Percentiles rank a stretch among this genome's conserved stretches.
Conservation (phyloP, 2,888 invertebrate genomes). For the Yponomeuta sedellus region DNA sequence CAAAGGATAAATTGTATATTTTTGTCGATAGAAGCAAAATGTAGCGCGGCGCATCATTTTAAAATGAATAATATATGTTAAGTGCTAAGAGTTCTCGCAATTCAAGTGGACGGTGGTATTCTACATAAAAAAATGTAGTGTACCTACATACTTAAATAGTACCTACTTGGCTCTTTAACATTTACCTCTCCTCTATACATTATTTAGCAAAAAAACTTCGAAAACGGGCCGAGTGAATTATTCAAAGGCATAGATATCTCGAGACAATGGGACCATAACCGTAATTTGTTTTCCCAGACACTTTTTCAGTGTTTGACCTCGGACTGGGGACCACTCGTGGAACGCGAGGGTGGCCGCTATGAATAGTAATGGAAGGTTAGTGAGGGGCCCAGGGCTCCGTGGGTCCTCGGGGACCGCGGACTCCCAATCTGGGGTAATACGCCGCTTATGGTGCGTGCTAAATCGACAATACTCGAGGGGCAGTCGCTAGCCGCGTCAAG, state of each 20-base stretch:
- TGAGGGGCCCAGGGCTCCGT: conserved; percentile 6
- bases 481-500: conserved; percentile 25
- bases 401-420: conserved; percentile 31
- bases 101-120: not conserved
- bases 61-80: not conserved
- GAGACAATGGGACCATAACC: conserved; percentile 40
- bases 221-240: conserved; percentile 26
- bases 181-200: conserved; percentile 1
- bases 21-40: not conserved
- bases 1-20: not conserved
- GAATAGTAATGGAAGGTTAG: conserved; percentile 69
- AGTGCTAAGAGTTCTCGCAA: not conserved
- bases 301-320: conserved; percentile 21
- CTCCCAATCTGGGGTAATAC: conserved; percentile 44
- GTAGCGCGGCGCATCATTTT: not conserved
- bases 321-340: conserved; percentile 27
- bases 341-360: conserved; percentile 52
- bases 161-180: not conserved
- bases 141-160: too few species aligned
- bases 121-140: not conserved
- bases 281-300: conserved; percentile 33
- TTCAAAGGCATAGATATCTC: conserved; percentile 38
- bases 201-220: conserved; percentile 11
- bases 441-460: conserved; percentile 72
- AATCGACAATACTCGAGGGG: conserved; percentile 68